Evolutionary conservation across 2,113 vertebrate genomes (phyloP).

Genomic region (Porphyrio hochstetteri): DNA sequence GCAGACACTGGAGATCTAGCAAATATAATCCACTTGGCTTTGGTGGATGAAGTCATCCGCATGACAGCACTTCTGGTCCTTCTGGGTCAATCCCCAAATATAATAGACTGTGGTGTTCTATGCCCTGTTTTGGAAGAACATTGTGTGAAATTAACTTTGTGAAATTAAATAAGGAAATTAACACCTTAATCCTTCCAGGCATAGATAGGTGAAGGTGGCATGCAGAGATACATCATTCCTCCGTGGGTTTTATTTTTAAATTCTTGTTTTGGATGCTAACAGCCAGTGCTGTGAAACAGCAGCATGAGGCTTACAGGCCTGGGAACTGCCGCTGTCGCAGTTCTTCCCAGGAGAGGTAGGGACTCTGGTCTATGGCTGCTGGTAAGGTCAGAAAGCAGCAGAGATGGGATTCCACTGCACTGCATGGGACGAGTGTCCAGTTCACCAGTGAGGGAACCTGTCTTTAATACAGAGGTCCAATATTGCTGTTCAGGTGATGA

Average conservation of each 20-base stretch:
- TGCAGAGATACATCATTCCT: neutral
- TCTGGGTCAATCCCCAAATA: neutral
- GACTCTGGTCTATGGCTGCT: neutral
- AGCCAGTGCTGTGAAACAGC: neutral
- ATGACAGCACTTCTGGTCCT: neutral
- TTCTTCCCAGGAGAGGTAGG: neutral
- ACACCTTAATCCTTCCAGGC: neutral
- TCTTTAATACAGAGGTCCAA: neutral
- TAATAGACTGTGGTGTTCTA: neutral
- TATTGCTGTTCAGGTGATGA: neutral
- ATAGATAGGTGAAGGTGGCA: neutral
- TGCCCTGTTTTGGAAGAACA: neutral
- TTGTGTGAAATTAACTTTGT: neutral
- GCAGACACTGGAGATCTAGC: neutral
- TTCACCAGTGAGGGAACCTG: neutral
- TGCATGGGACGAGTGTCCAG: fast-evolving
- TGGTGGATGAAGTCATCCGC: neutral
- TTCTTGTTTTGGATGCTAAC: neutral
- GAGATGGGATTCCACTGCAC: neutral
- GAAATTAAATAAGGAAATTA: neutral
- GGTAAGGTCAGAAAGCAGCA: neutral
- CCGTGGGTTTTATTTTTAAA: neutral
- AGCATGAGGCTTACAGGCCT: neutral
- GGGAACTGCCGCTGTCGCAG: neutral
- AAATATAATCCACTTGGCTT: neutral